phyloP scores from a whole-genome alignment of 1,140 invertebrate genomes.

The Samia ricini region DNA sequence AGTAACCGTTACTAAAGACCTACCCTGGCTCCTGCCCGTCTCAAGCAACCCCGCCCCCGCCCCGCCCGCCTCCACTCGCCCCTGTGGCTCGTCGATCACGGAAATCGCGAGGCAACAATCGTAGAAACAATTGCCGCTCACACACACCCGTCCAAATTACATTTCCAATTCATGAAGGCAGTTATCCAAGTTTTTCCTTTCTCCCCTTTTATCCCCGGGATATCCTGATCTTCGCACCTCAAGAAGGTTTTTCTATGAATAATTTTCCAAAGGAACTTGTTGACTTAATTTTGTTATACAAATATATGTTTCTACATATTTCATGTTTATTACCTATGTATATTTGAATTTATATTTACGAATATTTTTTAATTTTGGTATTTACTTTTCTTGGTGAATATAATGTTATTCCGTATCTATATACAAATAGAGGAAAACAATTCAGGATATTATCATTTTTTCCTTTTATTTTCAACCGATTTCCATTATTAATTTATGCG shows the following conservation, averaged over 20 bases:
- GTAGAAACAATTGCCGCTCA: slow-evolving; percentile 45
- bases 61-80: too few species aligned
- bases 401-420: too few species aligned
- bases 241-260: slow-evolving; percentile 64
- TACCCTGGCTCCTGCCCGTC: too few species aligned
- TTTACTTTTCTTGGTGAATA: too few species aligned
- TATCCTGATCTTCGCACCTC: slow-evolving; percentile 45
- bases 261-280: slow-evolving; percentile 61
- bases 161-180: slow-evolving; percentile 72
- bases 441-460: too few species aligned
- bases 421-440: too few species aligned
- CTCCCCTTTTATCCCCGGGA: slow-evolving; percentile 11
- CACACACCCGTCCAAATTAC: slow-evolving; percentile 49
- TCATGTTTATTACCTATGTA: slow-evolving; percentile 30
- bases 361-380: too few species aligned
- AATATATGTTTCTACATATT: slow-evolving; percentile 11
- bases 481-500: too few species aligned
- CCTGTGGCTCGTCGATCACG: slow-evolving; percentile 31
- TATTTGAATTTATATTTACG: slow-evolving; percentile 5
- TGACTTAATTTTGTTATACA: slow-evolving; percentile 72
- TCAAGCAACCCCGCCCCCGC: too few species aligned
- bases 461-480: too few species aligned
- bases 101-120: slow-evolving; percentile 33
- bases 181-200: slow-evolving; percentile 43
- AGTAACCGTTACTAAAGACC: too few species aligned